Percentiles rank a stretch among this genome's conserved stretches.
Conservation (phyloP, 1,140 invertebrate genomes). For the Tetramorium simillimum region DNA sequence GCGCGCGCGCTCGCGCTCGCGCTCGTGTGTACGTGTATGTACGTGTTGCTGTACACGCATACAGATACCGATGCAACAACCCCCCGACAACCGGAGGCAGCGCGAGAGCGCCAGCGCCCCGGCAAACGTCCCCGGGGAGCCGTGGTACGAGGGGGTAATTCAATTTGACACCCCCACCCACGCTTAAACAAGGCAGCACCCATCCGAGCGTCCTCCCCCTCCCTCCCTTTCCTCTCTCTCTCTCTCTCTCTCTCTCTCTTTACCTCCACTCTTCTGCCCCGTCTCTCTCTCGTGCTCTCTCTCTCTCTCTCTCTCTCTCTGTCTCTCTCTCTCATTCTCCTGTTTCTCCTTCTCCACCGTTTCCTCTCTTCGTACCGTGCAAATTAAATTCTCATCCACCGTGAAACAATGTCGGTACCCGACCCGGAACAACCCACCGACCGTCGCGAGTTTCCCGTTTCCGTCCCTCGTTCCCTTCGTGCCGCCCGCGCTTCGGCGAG, state of each 20-base stretch:
- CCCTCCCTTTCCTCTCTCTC: background rate
- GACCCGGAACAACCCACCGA: slow-evolving; percentile 72
- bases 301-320: slow-evolving; percentile 28
- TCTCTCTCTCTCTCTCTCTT: background rate
- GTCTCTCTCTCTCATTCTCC: slow-evolving; percentile 14
- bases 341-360: slow-evolving; percentile 9
- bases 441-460: slow-evolving; percentile 45
- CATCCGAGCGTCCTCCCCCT: slow-evolving; percentile 70
- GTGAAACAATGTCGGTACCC: slow-evolving; percentile 83
- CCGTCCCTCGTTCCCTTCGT: background rate
- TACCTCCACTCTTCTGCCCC: too few relatives aligned
- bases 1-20: slow-evolving; percentile 31
- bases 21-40: slow-evolving; percentile 5
- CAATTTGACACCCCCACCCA: slow-evolving; percentile 85
- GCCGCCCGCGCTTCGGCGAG: slow-evolving; percentile 11
- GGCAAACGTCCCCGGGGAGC: slow-evolving; percentile 81
- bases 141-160: slow-evolving; percentile 80
- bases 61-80: slow-evolving; percentile 53
- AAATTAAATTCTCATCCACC: slow-evolving; percentile 85
- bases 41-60: background rate
- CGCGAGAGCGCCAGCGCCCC: slow-evolving; percentile 74
- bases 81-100: slow-evolving; percentile 58
- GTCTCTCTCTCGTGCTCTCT: background rate
- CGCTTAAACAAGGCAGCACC: slow-evolving; percentile 84
- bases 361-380: slow-evolving; percentile 74